These are phyloP conservation scores for Magallana angulata DNA, from an alignment of 1,140 invertebrate genomes.

Conservation along the genomic window DNA sequence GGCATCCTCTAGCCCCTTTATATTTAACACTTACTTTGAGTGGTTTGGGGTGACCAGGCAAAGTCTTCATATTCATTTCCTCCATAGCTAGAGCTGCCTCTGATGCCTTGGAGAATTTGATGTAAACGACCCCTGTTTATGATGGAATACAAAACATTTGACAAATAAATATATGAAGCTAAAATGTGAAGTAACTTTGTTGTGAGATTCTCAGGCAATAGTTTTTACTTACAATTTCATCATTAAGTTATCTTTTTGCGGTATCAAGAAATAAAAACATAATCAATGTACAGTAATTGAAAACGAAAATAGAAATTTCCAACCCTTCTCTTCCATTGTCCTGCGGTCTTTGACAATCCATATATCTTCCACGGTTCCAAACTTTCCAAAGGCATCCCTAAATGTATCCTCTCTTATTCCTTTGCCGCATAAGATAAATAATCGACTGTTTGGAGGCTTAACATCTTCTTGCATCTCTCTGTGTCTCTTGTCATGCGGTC, in stretches of 20 bases:
- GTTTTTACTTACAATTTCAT: too few relatives aligned
- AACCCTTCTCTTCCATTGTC: slow-evolving; percentile 92
- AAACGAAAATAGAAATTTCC: slow-evolving; percentile 21
- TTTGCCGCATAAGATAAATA: slow-evolving; percentile 94
- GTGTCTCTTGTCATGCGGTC: slow-evolving; percentile 79
- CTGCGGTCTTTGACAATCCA: slow-evolving; percentile 92
- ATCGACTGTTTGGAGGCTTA: slow-evolving; percentile 86
- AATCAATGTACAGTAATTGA: background rate
- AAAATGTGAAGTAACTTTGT: too few relatives aligned
- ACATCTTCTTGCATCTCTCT: slow-evolving; percentile 57
- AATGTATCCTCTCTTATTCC: slow-evolving; percentile 90
- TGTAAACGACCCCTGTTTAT: slow-evolving; percentile 92
- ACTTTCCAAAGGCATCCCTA: slow-evolving; percentile 87
- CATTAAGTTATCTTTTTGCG: too few relatives aligned
- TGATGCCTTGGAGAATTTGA: slow-evolving; percentile 88
- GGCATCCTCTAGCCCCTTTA: too few relatives aligned
- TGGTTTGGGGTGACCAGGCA: slow-evolving; percentile 87
- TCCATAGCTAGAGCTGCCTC: slow-evolving; percentile 94
- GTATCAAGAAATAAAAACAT: too few relatives aligned
- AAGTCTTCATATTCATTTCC: slow-evolving; percentile 91
- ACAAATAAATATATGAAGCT: too few relatives aligned
- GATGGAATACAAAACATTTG: too few relatives aligned
- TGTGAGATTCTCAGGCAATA: too few relatives aligned
- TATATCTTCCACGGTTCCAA: slow-evolving; percentile 92
- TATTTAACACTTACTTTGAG: slow-evolving; percentile 52